A percentile compares a stretch with the other conserved stretches of the same genome.
These are phyloP conservation scores for Pogoniulus pusillus DNA, from an alignment of 2,797 vertebrate genomes.

Conservation along the genomic window DNA sequence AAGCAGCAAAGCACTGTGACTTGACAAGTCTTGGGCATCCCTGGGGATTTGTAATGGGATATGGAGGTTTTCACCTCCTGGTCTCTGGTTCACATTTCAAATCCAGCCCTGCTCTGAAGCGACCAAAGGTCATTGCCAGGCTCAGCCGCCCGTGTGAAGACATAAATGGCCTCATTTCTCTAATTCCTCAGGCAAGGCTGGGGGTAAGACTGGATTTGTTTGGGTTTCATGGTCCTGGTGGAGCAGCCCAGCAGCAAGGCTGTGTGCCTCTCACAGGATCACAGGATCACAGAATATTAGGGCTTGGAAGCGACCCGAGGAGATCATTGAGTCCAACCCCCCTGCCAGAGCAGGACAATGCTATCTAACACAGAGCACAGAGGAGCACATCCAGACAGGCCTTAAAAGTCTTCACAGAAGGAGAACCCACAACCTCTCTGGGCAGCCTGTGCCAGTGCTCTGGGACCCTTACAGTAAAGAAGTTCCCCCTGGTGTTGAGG, in stretches of 20 bases:
- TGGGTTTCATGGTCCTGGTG: neutral
- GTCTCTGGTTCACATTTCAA: constrained; percentile 69
- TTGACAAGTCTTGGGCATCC: constrained; percentile 53
- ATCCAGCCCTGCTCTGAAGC: constrained; percentile 51
- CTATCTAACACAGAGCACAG: no score
- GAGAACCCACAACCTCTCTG: no score
- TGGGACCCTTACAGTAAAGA: no score
- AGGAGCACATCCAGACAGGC: no score
- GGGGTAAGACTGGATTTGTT: constrained; percentile 15
- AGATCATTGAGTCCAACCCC: no score
- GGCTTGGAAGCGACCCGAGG: no score
- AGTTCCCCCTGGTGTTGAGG: no score
- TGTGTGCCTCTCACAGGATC: neutral
- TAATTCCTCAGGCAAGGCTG: constrained; percentile 9
- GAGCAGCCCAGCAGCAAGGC: neutral
- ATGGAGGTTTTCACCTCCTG: constrained; percentile 67
- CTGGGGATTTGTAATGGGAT: constrained; percentile 66
- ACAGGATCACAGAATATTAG: no score
- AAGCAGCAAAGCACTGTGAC: constrained; percentile 44
- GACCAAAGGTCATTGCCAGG: constrained; percentile 66
- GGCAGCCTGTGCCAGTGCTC: no score
- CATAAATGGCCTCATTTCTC: constrained; percentile 58
- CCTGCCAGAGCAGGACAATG: no score
- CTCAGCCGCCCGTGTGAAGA: constrained; percentile 35
- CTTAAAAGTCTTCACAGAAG: no score